Evolutionary conservation across 2,888 invertebrate genomes (phyloP).

Genomic region (Lathronympha strigana): DNA sequence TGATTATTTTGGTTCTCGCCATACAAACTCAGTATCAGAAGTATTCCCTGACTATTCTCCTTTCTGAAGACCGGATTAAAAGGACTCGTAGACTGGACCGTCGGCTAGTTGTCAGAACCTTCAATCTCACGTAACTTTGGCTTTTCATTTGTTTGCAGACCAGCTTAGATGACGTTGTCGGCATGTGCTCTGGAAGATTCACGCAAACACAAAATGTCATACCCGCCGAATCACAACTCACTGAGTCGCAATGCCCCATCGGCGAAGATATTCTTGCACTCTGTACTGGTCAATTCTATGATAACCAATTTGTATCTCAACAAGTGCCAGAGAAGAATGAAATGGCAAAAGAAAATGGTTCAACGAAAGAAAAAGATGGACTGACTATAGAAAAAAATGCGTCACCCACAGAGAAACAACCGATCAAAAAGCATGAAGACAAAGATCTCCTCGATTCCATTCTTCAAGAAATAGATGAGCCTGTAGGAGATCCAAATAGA

Average conservation of each 20-base stretch:
- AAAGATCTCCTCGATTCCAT: constrained; percentile 62
- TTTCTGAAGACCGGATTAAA: too few relatives aligned
- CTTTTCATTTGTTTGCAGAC: constrained; percentile 52
- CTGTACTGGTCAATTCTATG: constrained; percentile 85
- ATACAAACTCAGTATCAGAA: too few relatives aligned
- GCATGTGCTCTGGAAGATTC: constrained; percentile 83
- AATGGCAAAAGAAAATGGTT: constrained; percentile 26
- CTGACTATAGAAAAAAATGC: too few relatives aligned
- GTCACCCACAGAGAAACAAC: constrained; percentile 37
- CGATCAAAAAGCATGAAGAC: constrained; percentile 44
- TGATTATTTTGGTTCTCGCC: too few relatives aligned
- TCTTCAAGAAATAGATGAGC: constrained; percentile 69
- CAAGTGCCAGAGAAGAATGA: constrained; percentile 43
- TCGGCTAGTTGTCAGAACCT: too few relatives aligned
- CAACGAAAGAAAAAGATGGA: constrained; percentile 28
- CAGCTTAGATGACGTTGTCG: constrained; percentile 80
- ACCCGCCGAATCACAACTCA: constrained; percentile 52
- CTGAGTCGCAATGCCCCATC: constrained; percentile 63
- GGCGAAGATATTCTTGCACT: constrained; percentile 80
- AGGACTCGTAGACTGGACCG: too few relatives aligned
- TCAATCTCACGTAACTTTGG: not conserved
- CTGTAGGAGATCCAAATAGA: constrained; percentile 61
- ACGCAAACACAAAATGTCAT: constrained; percentile 71
- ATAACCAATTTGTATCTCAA: constrained; percentile 69
- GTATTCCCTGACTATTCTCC: too few relatives aligned